phyloP scores from a whole-genome alignment of 2,888 invertebrate species.

The Ctena decussata region DNA sequence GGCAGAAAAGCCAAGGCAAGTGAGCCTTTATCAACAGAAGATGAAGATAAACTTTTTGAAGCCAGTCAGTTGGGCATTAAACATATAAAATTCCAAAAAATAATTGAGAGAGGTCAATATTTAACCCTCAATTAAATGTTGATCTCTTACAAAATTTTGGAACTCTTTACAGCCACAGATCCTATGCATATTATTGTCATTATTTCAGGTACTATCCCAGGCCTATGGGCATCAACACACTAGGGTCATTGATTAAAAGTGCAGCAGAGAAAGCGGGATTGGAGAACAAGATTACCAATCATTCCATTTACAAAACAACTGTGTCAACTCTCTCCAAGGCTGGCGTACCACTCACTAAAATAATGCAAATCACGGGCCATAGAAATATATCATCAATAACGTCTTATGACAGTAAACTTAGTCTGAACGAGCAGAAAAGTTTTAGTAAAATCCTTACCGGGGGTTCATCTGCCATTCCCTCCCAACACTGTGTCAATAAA shows the following conservation, averaged over 20 bases:
- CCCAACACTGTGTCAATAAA: too few species aligned
- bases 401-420: background rate
- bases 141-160: background rate
- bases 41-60: background rate
- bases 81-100: background rate
- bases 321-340: background rate
- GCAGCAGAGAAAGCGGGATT: background rate
- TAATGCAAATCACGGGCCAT: background rate
- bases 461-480: too few species aligned
- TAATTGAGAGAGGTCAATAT: too few species aligned
- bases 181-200: background rate
- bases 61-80: background rate
- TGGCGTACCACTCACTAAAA: background rate
- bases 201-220: background rate
- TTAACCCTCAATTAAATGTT: background rate
- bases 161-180: background rate
- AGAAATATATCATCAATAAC: background rate
- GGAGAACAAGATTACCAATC: background rate
- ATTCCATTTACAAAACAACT: background rate
- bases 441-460: too few species aligned
- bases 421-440: background rate
- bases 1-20: background rate
- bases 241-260: background rate
- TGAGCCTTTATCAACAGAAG: background rate
- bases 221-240: background rate